These are phyloP conservation scores for Sandelia bainsii DNA, from an alignment of 2,797 vertebrate genomes.

Conservation along the genomic window DNA sequence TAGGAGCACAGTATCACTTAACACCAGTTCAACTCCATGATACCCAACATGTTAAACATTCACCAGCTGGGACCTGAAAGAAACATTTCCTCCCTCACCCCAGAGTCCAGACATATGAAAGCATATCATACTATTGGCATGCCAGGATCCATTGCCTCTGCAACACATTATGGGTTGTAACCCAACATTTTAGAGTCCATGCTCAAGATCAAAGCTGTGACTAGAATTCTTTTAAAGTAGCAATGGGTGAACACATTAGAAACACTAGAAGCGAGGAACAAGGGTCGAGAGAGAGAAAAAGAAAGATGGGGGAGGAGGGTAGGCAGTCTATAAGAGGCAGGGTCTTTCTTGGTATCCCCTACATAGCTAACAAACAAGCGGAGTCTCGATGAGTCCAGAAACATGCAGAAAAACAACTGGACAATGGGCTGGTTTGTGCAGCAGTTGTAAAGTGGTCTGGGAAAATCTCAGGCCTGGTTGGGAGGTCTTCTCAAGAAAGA, in stretches of 20 bases:
- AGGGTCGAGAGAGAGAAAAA: constrained; percentile 45
- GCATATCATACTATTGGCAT: constrained; percentile 51
- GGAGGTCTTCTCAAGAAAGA: constrained; percentile 74
- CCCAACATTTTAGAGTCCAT: constrained; percentile 41
- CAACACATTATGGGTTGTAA: constrained; percentile 61
- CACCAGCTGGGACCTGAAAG: constrained; percentile 34
- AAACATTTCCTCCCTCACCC: constrained; percentile 54
- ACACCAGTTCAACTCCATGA: constrained; percentile 30
- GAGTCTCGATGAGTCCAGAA: constrained; percentile 58
- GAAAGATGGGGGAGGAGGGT: not conserved
- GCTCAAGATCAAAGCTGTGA: constrained; percentile 63
- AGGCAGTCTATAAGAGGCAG: constrained; percentile 11
- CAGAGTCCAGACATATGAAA: constrained; percentile 48
- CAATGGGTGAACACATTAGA: constrained; percentile 41
- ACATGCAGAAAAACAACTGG: constrained; percentile 57
- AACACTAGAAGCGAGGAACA: constrained; percentile 58
- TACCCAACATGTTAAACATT: constrained; percentile 47
- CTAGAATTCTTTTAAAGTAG: constrained; percentile 39
- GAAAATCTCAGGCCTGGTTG: constrained; percentile 74
- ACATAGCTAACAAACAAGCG: constrained; percentile 65
- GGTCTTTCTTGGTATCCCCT: constrained; percentile 51
- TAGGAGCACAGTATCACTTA: constrained; percentile 35
- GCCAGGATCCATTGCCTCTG: constrained; percentile 49
- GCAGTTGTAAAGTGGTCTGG: constrained; percentile 78
- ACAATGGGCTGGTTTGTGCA: constrained; percentile 77